These are phyloP conservation scores for Phasianus colchicus DNA, from an alignment of 2,113 vertebrate genomes.

Conservation along the genomic window DNA sequence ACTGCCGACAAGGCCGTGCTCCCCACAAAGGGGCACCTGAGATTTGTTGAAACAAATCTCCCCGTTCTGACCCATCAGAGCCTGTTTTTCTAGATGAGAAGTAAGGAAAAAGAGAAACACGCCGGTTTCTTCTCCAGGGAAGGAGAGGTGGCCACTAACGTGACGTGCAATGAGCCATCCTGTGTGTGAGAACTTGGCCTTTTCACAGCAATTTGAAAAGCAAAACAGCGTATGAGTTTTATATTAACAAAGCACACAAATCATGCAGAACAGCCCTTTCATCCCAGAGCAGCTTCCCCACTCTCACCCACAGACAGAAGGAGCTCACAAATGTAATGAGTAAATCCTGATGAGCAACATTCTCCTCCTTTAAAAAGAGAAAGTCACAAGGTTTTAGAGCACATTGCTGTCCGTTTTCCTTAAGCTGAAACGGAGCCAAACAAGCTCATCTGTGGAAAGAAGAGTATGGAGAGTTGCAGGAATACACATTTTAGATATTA, in stretches of 20 bases:
- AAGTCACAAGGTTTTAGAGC: background rate
- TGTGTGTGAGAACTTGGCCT: background rate
- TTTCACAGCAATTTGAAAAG: background rate
- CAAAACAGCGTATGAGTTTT: background rate
- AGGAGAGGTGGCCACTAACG: background rate
- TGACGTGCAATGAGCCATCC: background rate
- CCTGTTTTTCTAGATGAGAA: background rate
- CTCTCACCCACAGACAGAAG: background rate
- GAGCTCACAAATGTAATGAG: background rate
- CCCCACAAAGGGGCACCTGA: background rate
- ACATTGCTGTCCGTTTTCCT: background rate
- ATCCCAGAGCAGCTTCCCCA: background rate
- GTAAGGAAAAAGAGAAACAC: background rate
- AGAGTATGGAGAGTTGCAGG: background rate
- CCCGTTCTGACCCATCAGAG: rapidly evolving
- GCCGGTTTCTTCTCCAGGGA: background rate
- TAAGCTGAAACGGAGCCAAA: background rate
- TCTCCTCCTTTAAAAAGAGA: background rate
- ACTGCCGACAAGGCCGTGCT: background rate
- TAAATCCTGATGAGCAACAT: constrained; percentile 6
- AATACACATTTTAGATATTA: background rate
- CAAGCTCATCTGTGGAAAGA: background rate
- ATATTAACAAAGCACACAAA: background rate
- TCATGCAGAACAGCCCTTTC: background rate
- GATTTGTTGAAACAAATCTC: too few species aligned